Conservation (phyloP, 2,113 vertebrate genomes). For the Tenrec ecaudatus region DNA sequence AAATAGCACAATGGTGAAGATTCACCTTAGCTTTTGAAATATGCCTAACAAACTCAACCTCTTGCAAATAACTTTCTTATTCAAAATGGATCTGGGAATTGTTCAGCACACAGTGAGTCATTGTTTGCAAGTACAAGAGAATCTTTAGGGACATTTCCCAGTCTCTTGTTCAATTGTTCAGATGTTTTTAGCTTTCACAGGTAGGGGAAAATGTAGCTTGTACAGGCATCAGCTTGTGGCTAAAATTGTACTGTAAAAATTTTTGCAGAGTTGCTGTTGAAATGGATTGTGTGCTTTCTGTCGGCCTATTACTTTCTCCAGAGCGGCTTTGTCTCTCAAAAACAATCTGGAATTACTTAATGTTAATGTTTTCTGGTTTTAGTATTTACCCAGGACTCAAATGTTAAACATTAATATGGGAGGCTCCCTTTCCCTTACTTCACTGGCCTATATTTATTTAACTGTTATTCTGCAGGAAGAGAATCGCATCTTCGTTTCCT, state of each 20-base stretch:
- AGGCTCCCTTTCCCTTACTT: conserved; percentile 67
- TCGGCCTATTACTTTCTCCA: conserved; percentile 60
- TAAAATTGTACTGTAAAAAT: conserved; percentile 76
- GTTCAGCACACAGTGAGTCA: conserved; percentile 76
- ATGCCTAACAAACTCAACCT: conserved; percentile 74
- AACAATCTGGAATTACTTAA: conserved; percentile 68
- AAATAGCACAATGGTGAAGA: conserved; percentile 43
- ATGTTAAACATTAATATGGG: conserved; percentile 37
- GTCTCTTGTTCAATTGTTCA: conserved; percentile 64
- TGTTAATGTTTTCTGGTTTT: conserved; percentile 70
- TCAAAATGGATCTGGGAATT: conserved; percentile 78
- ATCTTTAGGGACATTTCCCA: conserved; percentile 79
- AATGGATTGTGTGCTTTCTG: conserved; percentile 11
- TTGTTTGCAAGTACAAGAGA: conserved; percentile 78
- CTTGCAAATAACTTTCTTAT: conserved; percentile 77
- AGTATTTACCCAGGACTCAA: conserved; percentile 66
- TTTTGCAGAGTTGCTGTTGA: conserved; percentile 66
- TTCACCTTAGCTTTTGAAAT: conserved; percentile 49
- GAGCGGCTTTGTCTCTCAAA: conserved; percentile 68
- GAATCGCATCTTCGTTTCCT: conserved; percentile 15
- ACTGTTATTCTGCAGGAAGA: conserved; percentile 38
- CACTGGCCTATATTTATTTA: conserved; percentile 63
- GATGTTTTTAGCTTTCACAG: conserved; percentile 66
- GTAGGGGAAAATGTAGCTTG: conserved; percentile 72
- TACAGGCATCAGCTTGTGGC: conserved; percentile 70